Conservation (phyloP, 2,113 vertebrate genomes). For the Ginglymostoma cirratum region DNA sequence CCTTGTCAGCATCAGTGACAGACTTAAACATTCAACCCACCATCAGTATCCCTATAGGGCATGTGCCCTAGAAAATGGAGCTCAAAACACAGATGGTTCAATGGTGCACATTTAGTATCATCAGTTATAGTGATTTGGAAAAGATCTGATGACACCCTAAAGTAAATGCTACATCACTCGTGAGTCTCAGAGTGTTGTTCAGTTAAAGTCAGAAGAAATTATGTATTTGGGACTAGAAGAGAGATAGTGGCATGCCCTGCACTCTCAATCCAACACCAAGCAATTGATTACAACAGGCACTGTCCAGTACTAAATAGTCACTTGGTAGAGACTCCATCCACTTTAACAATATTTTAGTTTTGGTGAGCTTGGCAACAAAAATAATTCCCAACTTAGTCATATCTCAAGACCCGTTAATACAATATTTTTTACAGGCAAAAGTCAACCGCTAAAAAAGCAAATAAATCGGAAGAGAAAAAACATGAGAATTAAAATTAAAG, state of each 20-base stretch:
- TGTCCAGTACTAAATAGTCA: no score
- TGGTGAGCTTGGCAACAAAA: background rate
- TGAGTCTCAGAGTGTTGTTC: background rate
- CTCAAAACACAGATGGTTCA: background rate
- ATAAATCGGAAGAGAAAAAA: background rate
- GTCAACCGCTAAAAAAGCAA: background rate
- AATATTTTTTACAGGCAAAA: background rate
- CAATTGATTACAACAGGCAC: no score
- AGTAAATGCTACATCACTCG: background rate
- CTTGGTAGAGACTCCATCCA: no score
- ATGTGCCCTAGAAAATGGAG: background rate
- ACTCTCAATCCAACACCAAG: no score
- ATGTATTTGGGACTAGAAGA: background rate
- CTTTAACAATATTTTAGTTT: background rate
- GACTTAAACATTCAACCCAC: background rate
- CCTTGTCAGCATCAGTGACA: background rate
- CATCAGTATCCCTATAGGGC: background rate
- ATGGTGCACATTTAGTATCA: background rate
- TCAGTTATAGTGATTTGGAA: background rate
- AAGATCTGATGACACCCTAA: background rate
- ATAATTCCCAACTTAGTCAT: background rate
- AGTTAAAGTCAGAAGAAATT: background rate
- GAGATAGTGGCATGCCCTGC: background rate
- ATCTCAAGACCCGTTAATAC: background rate
- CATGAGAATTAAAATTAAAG: background rate